Conservation (phyloP, 1,140 invertebrate genomes). For the Gonioctena quinquepunctata region DNA sequence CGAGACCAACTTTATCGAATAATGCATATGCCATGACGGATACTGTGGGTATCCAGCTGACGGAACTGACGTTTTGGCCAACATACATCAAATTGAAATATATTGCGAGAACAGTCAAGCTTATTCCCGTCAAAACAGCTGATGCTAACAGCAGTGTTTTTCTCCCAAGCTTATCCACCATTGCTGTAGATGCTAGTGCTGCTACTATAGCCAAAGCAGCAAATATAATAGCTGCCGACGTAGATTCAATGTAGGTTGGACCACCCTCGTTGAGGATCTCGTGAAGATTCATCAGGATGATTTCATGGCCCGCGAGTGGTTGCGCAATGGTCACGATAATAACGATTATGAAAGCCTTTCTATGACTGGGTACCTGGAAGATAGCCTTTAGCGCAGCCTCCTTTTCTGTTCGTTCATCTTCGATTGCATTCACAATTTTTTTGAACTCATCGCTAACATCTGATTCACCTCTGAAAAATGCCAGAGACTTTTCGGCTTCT, state of each 20-base stretch:
- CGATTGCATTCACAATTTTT: conserved; percentile 43
- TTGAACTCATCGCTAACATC: conserved; percentile 43
- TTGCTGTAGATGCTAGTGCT: conserved; percentile 19
- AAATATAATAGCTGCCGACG: conserved; percentile 38
- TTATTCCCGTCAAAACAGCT: conserved; percentile 29
- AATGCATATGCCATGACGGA: conserved; percentile 37
- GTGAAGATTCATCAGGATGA: conserved; percentile 48
- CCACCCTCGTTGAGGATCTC: conserved; percentile 47
- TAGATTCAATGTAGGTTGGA: conserved; percentile 24
- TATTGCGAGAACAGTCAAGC: conserved; percentile 28
- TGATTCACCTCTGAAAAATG: conserved; percentile 50
- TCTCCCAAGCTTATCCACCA: conserved; percentile 39
- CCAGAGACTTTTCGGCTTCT: conserved; percentile 59
- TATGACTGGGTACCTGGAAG: conserved; percentile 34
- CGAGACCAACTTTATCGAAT: conserved; percentile 39
- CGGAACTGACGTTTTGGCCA: conserved; percentile 7
- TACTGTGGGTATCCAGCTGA: conserved; percentile 39
- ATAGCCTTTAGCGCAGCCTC: conserved; percentile 34
- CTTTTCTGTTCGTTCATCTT: conserved; percentile 33
- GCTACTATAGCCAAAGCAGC: conserved; percentile 32
- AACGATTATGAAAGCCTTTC: conserved; percentile 35
- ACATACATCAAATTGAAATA: conserved; percentile 42
- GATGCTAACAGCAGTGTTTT: conserved; percentile 36
- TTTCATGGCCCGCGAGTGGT: conserved; percentile 42
- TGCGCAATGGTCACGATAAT: conserved; percentile 33